Base-by-base conservation (phyloP, 2,113 vertebrate genomes). In the Cryptomyrus ogoouensis region DNA sequence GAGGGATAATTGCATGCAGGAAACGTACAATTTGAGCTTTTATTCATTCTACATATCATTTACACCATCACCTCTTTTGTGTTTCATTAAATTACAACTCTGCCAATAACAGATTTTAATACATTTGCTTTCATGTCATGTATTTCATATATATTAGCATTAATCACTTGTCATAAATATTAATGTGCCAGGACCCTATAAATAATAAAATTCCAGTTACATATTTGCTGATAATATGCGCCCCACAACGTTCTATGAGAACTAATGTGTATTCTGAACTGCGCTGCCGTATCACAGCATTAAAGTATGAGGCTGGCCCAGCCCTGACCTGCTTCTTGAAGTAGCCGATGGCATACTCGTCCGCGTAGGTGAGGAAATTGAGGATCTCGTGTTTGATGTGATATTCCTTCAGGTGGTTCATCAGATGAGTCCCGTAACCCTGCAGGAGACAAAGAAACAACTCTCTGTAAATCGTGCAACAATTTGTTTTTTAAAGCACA, bases 341-440 rank as follows among this genome's bases (percentile, higher is more conserved):
- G 95, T 99, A 99, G 83, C 98, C 98, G 0, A 99, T 99, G 89
- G 98, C 98, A 74, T 99, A 99, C 94, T 99, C 98, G 91, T 99
- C 98, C n/a, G 98, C 98, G 10, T 99, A 99, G 0, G 98, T 99
- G 88, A 99, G 98, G 74, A 99, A 99, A 95, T 98, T 99, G 92
- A 99, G 96, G 92, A 99, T 97, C 93, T 97, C 96, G 46, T 99
- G 98, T 92, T 99, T 99, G 94, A 99, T 99, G 93, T 99, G 98
- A 92, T 99, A 99, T 89, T 99, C 98, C 94, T 99, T 99, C 92
- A 99, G 95, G 91, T 99, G 98, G 94, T 99, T 99, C 98, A 99
- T 99, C 56, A 99, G 93, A 92, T 99, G 98, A 58, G 98, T 99
- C 77, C 98, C 98, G 88, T 99, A 99, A 88, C 98, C 98, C 98